Conservation (phyloP, 2,113 vertebrate genomes). For the Engystomops pustulosus region DNA sequence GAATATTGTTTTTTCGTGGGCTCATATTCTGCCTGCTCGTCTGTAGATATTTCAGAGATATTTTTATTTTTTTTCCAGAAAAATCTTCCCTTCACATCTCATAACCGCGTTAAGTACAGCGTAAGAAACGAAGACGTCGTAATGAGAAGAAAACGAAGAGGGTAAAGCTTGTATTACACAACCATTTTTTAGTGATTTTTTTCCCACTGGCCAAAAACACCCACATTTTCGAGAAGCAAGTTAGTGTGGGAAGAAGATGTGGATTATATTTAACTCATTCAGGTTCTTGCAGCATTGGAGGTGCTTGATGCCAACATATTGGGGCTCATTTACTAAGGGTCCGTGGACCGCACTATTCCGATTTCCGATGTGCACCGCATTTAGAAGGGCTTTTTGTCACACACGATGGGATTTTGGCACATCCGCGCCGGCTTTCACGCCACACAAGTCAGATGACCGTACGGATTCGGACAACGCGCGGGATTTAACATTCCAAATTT, state of each 20-base stretch:
- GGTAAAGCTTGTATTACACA: background rate
- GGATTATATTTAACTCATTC: background rate
- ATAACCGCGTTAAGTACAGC: background rate
- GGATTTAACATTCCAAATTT: too few species aligned
- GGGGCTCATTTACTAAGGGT: too few species aligned
- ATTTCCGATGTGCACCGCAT: too few species aligned
- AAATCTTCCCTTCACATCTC: background rate
- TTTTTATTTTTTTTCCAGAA: background rate
- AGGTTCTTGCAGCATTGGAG: background rate
- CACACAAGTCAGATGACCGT: too few species aligned
- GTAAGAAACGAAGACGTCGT: background rate
- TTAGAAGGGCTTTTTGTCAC: too few species aligned
- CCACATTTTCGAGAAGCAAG: conserved; percentile 1
- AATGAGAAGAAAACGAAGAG: conserved; percentile 1
- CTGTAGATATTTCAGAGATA: background rate
- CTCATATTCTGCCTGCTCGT: conserved; percentile 15
- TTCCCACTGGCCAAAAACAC: conserved; percentile 4
- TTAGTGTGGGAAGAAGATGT: background rate
- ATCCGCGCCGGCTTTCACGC: too few species aligned
- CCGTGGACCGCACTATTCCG: too few species aligned
- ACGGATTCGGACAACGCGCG: too few species aligned
- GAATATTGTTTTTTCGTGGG: conserved; percentile 23
- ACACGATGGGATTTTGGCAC: too few species aligned
- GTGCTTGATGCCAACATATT: too few species aligned
- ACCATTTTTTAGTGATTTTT: background rate